These are phyloP conservation scores for Cephus rjabovi DNA, from an alignment of 2,888 invertebrate genomes.

Conservation along the genomic window DNA sequence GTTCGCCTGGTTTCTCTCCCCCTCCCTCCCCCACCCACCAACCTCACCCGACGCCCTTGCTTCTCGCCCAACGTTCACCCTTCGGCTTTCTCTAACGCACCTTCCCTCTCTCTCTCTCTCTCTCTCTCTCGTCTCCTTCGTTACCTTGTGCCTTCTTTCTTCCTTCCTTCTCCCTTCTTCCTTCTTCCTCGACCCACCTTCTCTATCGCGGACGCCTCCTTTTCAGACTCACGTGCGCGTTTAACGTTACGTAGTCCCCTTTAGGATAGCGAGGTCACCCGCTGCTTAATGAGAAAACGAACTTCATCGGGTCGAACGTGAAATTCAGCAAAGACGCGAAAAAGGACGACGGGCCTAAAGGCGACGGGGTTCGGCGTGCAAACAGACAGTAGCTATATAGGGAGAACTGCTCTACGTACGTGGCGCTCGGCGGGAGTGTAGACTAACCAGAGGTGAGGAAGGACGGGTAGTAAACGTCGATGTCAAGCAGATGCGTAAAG, in stretches of 20 bases:
- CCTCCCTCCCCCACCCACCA: slow-evolving; percentile 17
- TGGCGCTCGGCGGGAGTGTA: too few relatives aligned
- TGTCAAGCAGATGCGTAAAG: too few relatives aligned
- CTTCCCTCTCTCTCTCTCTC: too few relatives aligned
- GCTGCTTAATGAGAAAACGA: too few relatives aligned
- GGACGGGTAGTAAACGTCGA: too few relatives aligned
- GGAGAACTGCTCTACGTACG: too few relatives aligned
- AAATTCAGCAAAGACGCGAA: too few relatives aligned
- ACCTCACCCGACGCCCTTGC: slow-evolving; percentile 11
- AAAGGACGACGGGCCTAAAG: too few relatives aligned
- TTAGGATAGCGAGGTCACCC: too few relatives aligned
- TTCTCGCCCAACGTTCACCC: not conserved
- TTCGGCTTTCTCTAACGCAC: slow-evolving; percentile 22
- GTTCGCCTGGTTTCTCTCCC: slow-evolving; percentile 23
- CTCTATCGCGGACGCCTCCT: slow-evolving; percentile 32
- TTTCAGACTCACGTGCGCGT: slow-evolving; percentile 48
- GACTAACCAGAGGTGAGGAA: too few relatives aligned
- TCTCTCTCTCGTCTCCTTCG: slow-evolving; percentile 6
- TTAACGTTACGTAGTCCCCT: slow-evolving; percentile 33
- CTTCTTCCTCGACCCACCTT: slow-evolving; percentile 19
- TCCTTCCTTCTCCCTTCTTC: slow-evolving; percentile 8
- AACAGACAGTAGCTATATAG: too few relatives aligned
- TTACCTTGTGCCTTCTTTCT: slow-evolving; percentile 21
- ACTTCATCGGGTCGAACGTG: too few relatives aligned
- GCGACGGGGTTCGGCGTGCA: not conserved